Percentiles rank a stretch among this genome's conserved stretches.
These are phyloP conservation scores for Aphelocoma coerulescens DNA, from an alignment of 2,113 vertebrate species.

Conservation along the genomic window DNA sequence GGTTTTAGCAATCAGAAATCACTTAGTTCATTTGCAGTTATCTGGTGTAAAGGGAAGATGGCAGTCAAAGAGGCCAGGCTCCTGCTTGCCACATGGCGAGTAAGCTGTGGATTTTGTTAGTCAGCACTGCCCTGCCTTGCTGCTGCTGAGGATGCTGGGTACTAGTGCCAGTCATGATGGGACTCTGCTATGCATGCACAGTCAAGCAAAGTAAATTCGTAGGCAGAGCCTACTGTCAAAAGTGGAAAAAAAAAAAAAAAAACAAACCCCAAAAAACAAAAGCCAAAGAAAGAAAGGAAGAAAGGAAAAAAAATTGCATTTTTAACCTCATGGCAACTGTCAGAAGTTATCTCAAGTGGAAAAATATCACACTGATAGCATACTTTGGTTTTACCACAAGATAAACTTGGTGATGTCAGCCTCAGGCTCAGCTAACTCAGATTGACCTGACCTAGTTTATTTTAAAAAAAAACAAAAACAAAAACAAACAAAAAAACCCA, in stretches of 20 bases:
- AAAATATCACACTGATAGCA: slow-evolving; percentile 2
- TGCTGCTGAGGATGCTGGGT: neutral
- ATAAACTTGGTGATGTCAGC: slow-evolving; percentile 34
- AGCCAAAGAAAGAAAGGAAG: neutral
- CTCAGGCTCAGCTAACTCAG: slow-evolving; percentile 26
- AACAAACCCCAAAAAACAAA: too few relatives aligned
- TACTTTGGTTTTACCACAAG: slow-evolving; percentile 44
- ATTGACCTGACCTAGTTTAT: slow-evolving; percentile 46
- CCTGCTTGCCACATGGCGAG: neutral
- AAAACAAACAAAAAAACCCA: neutral
- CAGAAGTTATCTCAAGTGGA: slow-evolving; percentile 43
- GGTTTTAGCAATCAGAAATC: neutral
- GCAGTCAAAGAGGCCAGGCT: neutral
- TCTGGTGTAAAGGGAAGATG: neutral
- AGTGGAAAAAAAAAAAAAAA: neutral
- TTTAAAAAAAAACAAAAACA: neutral
- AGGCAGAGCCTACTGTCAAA: neutral
- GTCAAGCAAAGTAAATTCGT: neutral
- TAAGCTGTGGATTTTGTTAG: neutral
- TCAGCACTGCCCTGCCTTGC: neutral
- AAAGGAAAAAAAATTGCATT: neutral
- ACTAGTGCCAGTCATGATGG: neutral
- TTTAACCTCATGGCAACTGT: slow-evolving; percentile 45
- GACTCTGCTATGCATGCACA: rapidly evolving
- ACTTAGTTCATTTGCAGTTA: neutral